phyloP scores from a whole-genome alignment of 2,888 invertebrate species.

The Callyntrura sp. region DNA sequence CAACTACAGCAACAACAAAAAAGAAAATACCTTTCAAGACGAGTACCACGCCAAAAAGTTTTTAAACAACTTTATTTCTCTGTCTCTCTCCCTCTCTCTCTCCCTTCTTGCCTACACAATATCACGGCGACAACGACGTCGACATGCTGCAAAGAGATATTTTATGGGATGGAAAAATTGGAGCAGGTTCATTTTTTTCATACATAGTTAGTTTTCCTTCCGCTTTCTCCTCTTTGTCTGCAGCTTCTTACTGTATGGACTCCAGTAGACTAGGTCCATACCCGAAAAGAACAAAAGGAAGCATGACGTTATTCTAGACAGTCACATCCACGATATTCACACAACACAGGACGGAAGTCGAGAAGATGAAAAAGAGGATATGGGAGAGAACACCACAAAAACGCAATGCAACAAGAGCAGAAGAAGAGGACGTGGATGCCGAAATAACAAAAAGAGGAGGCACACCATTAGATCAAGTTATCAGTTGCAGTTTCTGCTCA shows the following conservation, averaged over 20 bases:
- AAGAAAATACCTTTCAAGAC: neutral
- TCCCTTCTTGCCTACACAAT: neutral
- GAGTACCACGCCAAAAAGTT: neutral
- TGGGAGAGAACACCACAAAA: conserved; percentile 21
- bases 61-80: neutral
- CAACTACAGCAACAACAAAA: conserved; percentile 2
- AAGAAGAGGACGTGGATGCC: neutral
- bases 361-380: neutral
- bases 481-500: conserved; percentile 74
- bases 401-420: conserved; percentile 21
- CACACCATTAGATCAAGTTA: conserved; percentile 42
- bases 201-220: conserved; percentile 29
- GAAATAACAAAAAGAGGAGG: neutral
- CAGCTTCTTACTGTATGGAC: conserved; percentile 29
- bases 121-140: too few relatives aligned
- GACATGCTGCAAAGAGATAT: neutral
- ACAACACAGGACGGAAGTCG: neutral
- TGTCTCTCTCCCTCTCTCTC: neutral
- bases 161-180: conserved; percentile 55
- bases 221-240: conserved; percentile 38
- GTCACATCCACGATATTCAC: neutral
- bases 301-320: neutral
- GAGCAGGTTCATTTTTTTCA: conserved; percentile 52
- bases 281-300: neutral
- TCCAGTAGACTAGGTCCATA: neutral